Base-by-base conservation (phyloP, 1,140 invertebrate genomes). In the Drosophila arawakana region DNA sequence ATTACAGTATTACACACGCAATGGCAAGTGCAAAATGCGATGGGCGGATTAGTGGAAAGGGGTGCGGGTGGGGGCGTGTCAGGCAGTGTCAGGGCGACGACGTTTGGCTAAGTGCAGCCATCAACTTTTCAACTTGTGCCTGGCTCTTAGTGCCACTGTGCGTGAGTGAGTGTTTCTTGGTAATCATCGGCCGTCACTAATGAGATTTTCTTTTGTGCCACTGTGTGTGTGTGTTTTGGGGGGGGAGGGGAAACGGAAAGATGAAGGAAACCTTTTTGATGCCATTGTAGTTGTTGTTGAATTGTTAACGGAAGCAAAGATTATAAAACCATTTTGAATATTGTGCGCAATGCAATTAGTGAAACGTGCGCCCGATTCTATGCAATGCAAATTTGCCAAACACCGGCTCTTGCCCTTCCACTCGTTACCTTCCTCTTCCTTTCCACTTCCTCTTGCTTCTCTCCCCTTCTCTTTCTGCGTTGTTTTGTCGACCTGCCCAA, bases 261-360 rank as follows among this genome's bases (percentile, higher is more conserved):
- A 11, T 6, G 13, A 55, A 73, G 69, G 54, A 78, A 78, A 65
- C 35, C 52, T 62, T 37, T 50, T 54, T 21, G 60, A 37, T 52
- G 54, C 13, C 34, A n/a, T 15, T n/a, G 46, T 60, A 39, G 62
- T 37, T 30, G 30, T 15, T 58, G 78, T 30, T 72, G 72, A 75
- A 81, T 73, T 79, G 79, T 86, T 62, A 78, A 75, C 84, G 83
- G 83, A 89, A 88, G 80, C 80, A 74, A 74, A 80, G 80, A 88
- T 86, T 86, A 80, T 83, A 83, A 88, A 80, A 83, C 76, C 76
- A 83, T 86, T 80, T 77, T 69, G 68, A 86, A 74, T 80, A 73
- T 58, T 78, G 52, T 52, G 70, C 66, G 67, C 78, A 82, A 81
- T 79, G 82, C 85, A 86, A 86, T 86, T 86, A 86, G 82, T 68